Base-by-base conservation (phyloP, 2,888 invertebrate genomes). In the Noctua pronuba region DNA sequence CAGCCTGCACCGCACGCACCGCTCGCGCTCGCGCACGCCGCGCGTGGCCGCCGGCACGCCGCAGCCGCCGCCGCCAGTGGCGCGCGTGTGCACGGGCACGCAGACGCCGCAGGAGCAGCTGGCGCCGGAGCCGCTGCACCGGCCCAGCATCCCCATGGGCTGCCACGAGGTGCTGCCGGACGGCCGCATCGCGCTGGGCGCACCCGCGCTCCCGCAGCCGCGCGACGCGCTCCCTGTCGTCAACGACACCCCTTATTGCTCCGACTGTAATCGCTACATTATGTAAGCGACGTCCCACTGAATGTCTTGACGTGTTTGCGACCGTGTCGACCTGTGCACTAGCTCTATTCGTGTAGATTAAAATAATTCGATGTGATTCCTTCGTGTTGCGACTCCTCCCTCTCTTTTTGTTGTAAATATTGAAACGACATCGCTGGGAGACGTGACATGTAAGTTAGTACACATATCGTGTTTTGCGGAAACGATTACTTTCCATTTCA, bases 221-320 rank as follows among this genome's bases (percentile, higher is more conserved):
- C 90, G 92, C 85, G 94, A 92, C 85, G 88, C 92, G 82, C 94
- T 93, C 90, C 95, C 95, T 86, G 94, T 97, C 91, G 96, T 97
- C 95, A 95, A 96, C 96, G 96, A 97, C 92, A 96, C 97, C 88
- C 97, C 97, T 80, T 96, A 97, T 95, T 99, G 99, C 97, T 97
- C 98, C 93, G 98, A 98, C 93, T 99, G 99, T 97, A 98, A 98
- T 96, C 97, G 98, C 95, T 97, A 98, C 93, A 98, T 99, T 95
- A 98, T 98, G 99, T 99, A 98, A 98, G 98, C 98, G 97, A 95
- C 95, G 93, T 90, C 92, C 91, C 91, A 90, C 91, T 92, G 94
- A 93, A 94, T 96, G 96, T 94, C 95, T 94, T 94, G 94, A 94
- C 95, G 95, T 95, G 95, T 96, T 96, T 96, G 96, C 96, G 94